Evolutionary conservation across 2,113 vertebrate species (phyloP).

Genomic region (Pan paniscus): DNA sequence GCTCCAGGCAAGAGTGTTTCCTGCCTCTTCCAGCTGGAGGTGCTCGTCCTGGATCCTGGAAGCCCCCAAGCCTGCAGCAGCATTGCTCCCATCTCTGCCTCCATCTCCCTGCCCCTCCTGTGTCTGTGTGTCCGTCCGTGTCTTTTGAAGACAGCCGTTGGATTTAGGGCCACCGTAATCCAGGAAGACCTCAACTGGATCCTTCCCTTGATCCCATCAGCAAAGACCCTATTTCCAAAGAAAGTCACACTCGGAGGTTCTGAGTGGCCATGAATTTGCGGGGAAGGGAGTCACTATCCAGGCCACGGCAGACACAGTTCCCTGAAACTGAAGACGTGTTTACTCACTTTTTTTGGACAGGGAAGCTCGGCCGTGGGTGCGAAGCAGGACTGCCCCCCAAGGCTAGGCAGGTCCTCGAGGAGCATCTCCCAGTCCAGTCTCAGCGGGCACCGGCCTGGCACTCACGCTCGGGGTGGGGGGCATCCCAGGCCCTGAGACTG

Average conservation of each 20-base stretch:
- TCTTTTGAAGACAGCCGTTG: neutral
- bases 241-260: neutral
- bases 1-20: neutral
- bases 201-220: neutral
- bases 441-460: accelerated
- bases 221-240: neutral
- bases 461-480: neutral
- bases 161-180: neutral
- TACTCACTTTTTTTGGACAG: accelerated
- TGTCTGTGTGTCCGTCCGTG: neutral
- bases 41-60: too few relatives aligned
- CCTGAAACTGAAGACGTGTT: neutral
- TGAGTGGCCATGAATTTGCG: accelerated
- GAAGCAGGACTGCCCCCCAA: accelerated
- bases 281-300: neutral
- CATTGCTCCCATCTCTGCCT: neutral
- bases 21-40: neutral
- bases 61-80: accelerated
- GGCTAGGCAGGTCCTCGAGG: neutral
- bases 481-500: accelerated
- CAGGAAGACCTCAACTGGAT: neutral
- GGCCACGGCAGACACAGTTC: accelerated
- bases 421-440: accelerated
- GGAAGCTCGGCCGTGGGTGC: accelerated
- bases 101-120: accelerated